Percentiles rank a stretch among this genome's conserved stretches.
phyloP scores from a whole-genome alignment of 2,113 vertebrate species.

The Nansenia antarctica region DNA sequence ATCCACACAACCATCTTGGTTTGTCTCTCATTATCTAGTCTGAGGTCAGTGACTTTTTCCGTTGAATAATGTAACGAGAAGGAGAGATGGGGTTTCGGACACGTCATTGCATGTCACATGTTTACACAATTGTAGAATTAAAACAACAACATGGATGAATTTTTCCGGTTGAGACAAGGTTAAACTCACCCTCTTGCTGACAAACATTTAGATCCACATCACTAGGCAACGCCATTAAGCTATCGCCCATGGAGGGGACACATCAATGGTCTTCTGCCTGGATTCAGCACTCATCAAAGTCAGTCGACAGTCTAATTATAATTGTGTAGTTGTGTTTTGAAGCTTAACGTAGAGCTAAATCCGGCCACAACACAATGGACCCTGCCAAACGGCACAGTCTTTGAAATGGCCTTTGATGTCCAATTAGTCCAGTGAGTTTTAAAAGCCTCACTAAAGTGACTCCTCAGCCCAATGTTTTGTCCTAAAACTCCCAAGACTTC shows the following conservation, averaged over 20 bases:
- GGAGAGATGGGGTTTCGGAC: not conserved
- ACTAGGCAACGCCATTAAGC: conserved; percentile 18
- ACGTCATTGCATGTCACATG: not conserved
- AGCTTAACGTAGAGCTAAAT: not conserved
- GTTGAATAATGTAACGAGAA: not conserved
- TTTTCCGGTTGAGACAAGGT: not conserved
- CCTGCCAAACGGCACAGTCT: not conserved
- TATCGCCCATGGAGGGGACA: conserved; percentile 1
- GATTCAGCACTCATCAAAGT: conserved; percentile 1
- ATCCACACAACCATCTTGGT: not conserved
- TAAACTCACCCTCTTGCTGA: not conserved
- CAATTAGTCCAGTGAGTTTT: not conserved
- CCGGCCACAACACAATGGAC: not conserved
- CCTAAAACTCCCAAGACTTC: not conserved
- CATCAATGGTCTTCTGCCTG: not conserved
- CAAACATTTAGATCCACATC: conserved; percentile 22
- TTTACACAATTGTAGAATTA: not conserved
- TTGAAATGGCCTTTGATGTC: not conserved
- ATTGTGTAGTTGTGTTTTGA: conserved; percentile 1
- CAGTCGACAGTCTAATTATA: conserved; percentile 7
- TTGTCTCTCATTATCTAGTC: not conserved
- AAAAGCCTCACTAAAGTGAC: not conserved
- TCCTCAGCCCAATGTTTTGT: not conserved
- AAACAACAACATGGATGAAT: not conserved
- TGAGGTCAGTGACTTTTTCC: not conserved